Evolutionary conservation across 2,888 invertebrate genomes (phyloP), one percentile per base, ranked within the genome.

Genomic region (Pediacus dermestoides): DNA sequence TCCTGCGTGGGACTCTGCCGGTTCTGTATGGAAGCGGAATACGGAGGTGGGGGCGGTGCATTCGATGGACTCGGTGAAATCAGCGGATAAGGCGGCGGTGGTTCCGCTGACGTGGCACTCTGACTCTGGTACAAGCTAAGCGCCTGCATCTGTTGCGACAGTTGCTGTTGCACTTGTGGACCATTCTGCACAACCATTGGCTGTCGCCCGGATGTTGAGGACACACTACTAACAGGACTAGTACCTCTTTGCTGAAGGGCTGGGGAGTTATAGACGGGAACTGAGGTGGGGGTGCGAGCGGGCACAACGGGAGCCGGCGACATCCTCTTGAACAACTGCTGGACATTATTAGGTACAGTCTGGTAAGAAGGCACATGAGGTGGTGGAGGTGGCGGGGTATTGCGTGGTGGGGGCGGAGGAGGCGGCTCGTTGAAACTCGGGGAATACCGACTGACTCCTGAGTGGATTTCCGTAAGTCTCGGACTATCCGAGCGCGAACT

Each of bases 401-500:
- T 65, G 10, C 75, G 68, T 21, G 75, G 77, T 12, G 75, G 78
- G 34, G 74, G 77, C 51, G 72, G 71, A 3, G 77, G 73, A 10
- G 72, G 73, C 26, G 68, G 73, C 58, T 71, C 74, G 51, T 73
- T 72, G 54, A 74, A 74, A 50, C 80, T 81, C 4, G 85, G 84
- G 38, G 85, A 85, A 63, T 85, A 85, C 33, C 85, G 74, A 50
- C 77, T 78, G 23, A 85, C 72, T 4, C 13, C 8, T 28, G 81
- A 78, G 60, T 85, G 68, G 18, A 68, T 53, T 50, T 81, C 81
- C 7, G 78, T 70, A 50, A 84, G 75, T 49, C 90, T 81, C 9
- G 90, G 91, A 66, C 89, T 90, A 64, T 92, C 92, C 3, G 92
- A 92, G 36, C 91, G 77, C 27, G 89, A 89, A 62, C 88, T 88